These are phyloP conservation scores for Apamea epomidion DNA, from an alignment of 2,888 invertebrate species.

Conservation along the genomic window DNA sequence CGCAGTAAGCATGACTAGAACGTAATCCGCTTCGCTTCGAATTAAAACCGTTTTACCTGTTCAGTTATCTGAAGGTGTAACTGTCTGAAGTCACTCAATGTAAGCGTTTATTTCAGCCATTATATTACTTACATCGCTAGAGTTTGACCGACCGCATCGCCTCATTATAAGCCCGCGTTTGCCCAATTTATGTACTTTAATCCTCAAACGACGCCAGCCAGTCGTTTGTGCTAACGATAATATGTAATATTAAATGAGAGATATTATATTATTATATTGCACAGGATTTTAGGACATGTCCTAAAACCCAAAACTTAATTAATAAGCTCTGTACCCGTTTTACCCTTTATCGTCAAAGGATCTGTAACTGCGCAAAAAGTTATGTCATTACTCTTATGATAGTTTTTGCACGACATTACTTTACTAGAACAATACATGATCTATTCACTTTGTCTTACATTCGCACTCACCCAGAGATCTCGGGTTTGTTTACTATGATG, in stretches of 20 bases:
- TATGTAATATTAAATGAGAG: background rate
- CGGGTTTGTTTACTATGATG: background rate
- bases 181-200: background rate
- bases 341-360: background rate
- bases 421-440: background rate
- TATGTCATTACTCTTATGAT: background rate
- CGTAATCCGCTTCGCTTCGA: slow-evolving; percentile 28
- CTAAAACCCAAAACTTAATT: background rate
- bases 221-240: background rate
- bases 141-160: background rate
- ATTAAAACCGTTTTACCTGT: slow-evolving; percentile 12
- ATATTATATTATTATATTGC: too few relatives aligned
- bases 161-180: background rate
- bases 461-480: slow-evolving; percentile 1
- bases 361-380: slow-evolving; percentile 8
- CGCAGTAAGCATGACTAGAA: slow-evolving; percentile 14
- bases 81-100: slow-evolving; percentile 8
- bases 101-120: background rate
- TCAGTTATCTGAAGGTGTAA: slow-evolving; percentile 20
- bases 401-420: too few relatives aligned
- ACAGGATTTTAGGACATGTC: background rate
- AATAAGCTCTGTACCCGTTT: background rate
- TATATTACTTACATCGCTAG: slow-evolving; percentile 3
- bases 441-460: slow-evolving; percentile 15
- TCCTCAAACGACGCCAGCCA: slow-evolving; percentile 1